Evolutionary conservation across 37 sponge, comb jelly and placozoan species (phyloP).

Genomic region (Amphimedon queenslandica): DNA sequence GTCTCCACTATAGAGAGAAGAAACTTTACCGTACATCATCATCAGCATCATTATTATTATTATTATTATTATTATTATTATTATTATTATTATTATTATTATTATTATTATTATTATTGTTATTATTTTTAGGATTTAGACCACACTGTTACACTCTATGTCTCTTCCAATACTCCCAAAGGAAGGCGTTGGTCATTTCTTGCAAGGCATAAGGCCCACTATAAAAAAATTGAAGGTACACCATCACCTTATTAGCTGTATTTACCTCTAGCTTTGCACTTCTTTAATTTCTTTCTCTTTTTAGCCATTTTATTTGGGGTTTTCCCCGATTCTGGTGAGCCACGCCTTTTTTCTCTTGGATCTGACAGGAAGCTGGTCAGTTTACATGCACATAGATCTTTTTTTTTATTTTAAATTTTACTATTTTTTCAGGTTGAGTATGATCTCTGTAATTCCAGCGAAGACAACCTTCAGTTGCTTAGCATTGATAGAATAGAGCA

Average conservation of each 20-base stretch:
- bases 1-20: too few species aligned
- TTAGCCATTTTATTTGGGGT: slow-evolving; percentile 79
- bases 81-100: too few species aligned
- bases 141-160: slow-evolving; percentile 72
- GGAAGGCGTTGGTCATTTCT: slow-evolving; percentile 57
- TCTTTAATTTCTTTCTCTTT: too few species aligned
- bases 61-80: too few species aligned
- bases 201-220: slow-evolving; percentile 84
- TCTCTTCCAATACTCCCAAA: not conserved
- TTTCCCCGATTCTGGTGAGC: slow-evolving; percentile 47
- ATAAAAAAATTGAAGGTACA: slow-evolving; percentile 78
- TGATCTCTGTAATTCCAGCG: slow-evolving; percentile 72
- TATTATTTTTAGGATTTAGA: slow-evolving; percentile 65
- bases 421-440: slow-evolving; percentile 76
- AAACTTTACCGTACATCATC: too few species aligned
- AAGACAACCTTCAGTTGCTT: slow-evolving; percentile 70
- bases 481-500: slow-evolving; percentile 87
- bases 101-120: not conserved
- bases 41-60: too few species aligned
- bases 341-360: slow-evolving; percentile 81
- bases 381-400: not conserved
- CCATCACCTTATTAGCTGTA: too few species aligned
- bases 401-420: not conserved
- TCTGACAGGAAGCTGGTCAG: slow-evolving; percentile 73
- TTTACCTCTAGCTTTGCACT: too few species aligned